Percentiles rank a stretch among this genome's conserved stretches.
These are phyloP conservation scores for Trichacis sp. DNA, from an alignment of 2,888 invertebrate species.

Conservation along the genomic window DNA sequence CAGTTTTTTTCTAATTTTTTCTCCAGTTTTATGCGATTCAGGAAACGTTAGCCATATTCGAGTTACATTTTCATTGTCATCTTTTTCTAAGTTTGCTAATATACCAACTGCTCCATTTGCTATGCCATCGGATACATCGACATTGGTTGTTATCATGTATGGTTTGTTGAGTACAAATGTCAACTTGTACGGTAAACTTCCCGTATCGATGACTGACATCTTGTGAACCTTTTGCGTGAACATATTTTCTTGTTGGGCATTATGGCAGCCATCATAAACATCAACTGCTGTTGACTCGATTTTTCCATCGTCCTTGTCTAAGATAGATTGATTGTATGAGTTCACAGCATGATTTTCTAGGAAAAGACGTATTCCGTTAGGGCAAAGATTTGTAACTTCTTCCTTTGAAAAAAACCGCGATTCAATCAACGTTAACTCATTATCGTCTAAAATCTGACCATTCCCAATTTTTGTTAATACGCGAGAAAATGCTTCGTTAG, in stretches of 20 bases:
- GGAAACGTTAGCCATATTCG: constrained; percentile 27
- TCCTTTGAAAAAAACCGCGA: constrained; percentile 47
- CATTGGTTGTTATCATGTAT: constrained; percentile 54
- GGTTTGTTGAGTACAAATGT: constrained; percentile 29
- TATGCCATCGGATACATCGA: constrained; percentile 56
- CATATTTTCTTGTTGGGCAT: constrained; percentile 28
- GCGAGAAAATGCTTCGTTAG: constrained; percentile 52
- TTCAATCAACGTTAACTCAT: constrained; percentile 48
- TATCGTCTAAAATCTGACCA: constrained; percentile 41
- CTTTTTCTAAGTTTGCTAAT: constrained; percentile 48
- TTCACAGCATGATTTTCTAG: constrained; percentile 51
- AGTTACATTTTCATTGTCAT: constrained; percentile 1
- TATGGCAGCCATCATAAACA: constrained; percentile 31
- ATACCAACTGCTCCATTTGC: constrained; percentile 54
- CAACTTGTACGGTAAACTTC: constrained; percentile 51
- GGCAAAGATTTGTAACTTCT: constrained; percentile 47
- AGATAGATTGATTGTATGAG: constrained; percentile 48
- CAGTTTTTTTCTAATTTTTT: constrained; percentile 10
- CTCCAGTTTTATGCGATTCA: constrained; percentile 15
- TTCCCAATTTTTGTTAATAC: constrained; percentile 57
- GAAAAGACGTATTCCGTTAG: constrained; percentile 49
- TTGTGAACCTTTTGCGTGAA: constrained; percentile 41
- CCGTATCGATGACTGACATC: constrained; percentile 50
- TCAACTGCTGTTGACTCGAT: constrained; percentile 43
- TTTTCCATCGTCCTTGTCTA: constrained; percentile 25